Evolutionary conservation across 2,113 vertebrate species (phyloP).

Genomic region (Amblyopsis rosae): DNA sequence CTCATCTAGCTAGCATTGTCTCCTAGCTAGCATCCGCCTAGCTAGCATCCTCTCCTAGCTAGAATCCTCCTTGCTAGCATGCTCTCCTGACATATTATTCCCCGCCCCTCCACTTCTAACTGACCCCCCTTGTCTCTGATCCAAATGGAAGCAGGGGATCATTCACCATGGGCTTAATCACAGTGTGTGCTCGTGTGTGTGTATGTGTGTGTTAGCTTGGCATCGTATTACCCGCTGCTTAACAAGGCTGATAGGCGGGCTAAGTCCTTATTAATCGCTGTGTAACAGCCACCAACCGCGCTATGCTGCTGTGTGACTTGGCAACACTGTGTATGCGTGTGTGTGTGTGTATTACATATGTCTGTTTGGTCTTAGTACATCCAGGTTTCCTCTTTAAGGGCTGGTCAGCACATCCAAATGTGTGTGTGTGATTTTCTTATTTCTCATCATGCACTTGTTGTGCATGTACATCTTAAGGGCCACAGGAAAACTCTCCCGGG

Average conservation of each 20-base stretch:
- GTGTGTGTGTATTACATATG: neutral
- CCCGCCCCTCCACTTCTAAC: neutral
- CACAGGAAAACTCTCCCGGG: conserved; percentile 27
- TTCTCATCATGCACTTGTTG: neutral
- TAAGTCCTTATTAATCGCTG: conserved; percentile 46
- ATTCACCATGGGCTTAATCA: conserved; percentile 35
- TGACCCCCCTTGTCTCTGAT: conserved; percentile 1
- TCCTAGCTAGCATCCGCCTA: too few relatives aligned
- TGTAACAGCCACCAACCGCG: conserved; percentile 27
- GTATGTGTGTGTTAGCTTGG: conserved; percentile 40
- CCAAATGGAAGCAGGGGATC: conserved; percentile 18
- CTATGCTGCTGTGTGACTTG: conserved; percentile 21
- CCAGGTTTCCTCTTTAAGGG: too few relatives aligned
- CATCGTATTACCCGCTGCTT: conserved; percentile 39
- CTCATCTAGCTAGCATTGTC: too few relatives aligned
- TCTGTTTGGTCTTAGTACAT: neutral
- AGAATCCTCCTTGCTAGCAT: too few relatives aligned
- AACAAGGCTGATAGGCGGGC: conserved; percentile 44
- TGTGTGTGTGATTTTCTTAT: neutral
- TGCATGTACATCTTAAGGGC: conserved; percentile 17
- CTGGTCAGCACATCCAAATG: neutral
- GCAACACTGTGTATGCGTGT: conserved; percentile 15
- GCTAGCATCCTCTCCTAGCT: too few relatives aligned
- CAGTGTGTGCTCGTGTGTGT: neutral
- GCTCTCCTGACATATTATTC: neutral